Conservation (phyloP, 2,888 invertebrate species). For the Caenorhabditis macrosperma region DNA sequence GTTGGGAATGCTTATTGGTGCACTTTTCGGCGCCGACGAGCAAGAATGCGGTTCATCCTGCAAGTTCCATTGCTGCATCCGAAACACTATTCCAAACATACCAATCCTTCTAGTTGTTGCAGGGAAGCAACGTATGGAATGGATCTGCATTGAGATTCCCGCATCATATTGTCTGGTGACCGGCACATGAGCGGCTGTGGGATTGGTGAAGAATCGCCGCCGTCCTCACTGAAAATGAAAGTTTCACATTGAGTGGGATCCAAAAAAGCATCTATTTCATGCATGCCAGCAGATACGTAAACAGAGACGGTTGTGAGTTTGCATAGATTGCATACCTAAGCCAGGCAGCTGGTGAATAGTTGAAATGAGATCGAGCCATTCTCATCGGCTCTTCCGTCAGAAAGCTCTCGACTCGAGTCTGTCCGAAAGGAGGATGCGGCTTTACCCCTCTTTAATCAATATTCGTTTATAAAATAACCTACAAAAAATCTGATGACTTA, state of each 20-base stretch:
- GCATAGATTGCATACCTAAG: constrained; percentile 37
- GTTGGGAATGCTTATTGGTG: constrained; percentile 65
- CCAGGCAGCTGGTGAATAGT: constrained; percentile 68
- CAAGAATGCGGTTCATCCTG: constrained; percentile 29
- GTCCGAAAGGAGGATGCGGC: constrained; percentile 39
- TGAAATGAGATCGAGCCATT: constrained; percentile 64
- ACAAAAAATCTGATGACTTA: background rate
- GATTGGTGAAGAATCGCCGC: constrained; percentile 68
- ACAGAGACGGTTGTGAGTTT: background rate
- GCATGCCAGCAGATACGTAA: background rate
- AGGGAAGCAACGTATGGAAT: constrained; percentile 55
- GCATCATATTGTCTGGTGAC: constrained; percentile 49
- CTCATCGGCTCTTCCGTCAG: constrained; percentile 69
- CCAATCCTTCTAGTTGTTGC: constrained; percentile 50
- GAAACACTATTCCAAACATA: background rate
- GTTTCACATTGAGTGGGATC: background rate
- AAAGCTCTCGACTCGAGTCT: constrained; percentile 73
- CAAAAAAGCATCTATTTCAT: background rate
- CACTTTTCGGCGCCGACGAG: constrained; percentile 42
- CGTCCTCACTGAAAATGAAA: constrained; percentile 64
- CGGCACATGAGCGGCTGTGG: constrained; percentile 60
- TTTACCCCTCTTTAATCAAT: constrained; percentile 26
- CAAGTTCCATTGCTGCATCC: background rate
- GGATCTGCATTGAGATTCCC: constrained; percentile 32
- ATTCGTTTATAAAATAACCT: background rate